Conservation (phyloP, 2,113 vertebrate species). For the Poicephalus meyeri region DNA sequence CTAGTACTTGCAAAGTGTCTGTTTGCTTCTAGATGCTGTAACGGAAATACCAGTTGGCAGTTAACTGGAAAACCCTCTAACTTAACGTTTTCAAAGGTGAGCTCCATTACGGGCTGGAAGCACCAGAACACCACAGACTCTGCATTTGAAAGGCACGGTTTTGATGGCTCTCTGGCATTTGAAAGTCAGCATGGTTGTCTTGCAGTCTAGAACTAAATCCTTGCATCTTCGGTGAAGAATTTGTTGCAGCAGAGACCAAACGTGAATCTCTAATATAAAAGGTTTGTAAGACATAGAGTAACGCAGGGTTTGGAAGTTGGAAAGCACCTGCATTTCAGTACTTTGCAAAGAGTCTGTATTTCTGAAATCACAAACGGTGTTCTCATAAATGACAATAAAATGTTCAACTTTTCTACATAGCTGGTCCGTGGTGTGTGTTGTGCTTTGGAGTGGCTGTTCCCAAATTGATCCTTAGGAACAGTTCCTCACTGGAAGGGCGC, state of each 20-base stretch:
- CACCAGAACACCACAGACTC: background rate
- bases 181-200: background rate
- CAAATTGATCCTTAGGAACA: background rate
- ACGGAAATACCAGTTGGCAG: conserved; percentile 22
- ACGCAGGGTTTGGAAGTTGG: background rate
- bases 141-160: background rate
- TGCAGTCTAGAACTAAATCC: background rate
- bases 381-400: conserved; percentile 72
- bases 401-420: conserved; percentile 66
- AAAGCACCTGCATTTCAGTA: conserved; percentile 24
- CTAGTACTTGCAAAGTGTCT: conserved; percentile 21
- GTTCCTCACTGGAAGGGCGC: rapidly evolving
- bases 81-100: conserved; percentile 15
- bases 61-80: conserved; percentile 35
- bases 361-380: conserved; percentile 57
- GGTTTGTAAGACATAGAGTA: background rate
- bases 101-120: background rate
- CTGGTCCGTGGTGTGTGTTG: background rate
- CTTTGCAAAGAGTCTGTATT: conserved; percentile 50
- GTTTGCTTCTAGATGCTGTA: conserved; percentile 57
- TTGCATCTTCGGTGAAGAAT: background rate
- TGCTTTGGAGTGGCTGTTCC: background rate
- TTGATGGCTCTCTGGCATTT: conserved; percentile 4
- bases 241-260: conserved; percentile 6
- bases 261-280: background rate